Evolutionary conservation across 2,888 invertebrate species (phyloP), one percentile per base, ranked within the genome.

Genomic region (Drosophila demipolita): DNA sequence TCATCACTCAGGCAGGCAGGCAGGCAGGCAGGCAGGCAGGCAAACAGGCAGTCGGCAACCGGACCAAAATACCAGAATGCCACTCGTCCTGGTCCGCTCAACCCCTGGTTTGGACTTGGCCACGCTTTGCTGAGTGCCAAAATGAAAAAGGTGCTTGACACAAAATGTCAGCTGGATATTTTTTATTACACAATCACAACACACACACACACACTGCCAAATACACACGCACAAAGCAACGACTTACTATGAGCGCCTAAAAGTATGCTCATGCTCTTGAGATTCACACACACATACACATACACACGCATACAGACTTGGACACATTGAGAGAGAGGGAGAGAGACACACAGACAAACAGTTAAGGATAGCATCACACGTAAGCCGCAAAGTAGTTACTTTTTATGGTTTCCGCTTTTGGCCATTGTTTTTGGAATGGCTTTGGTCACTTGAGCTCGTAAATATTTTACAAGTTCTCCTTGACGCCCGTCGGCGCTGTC

Each of bases 131-230:
- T 68, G 86, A 83, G 90, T 89, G 90, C 77, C 83, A 85, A 88
- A 88, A 88, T 88, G 88, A 90, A 90, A 90, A 90, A 89, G 90
- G 85, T 87, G 83, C 90, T 90, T 90, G 90, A 90, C 90, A 90
- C 87, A 88, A 90, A 90, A 88, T 90, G 88, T 90, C 88, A 88
- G 87, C 87, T 89, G 88, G 87, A 88, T 83, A 90, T 85, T 88
- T 88, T 90, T 87, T 89, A 87, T 89, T 89, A 82, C 80, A 83
- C 87, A 87, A 89, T 83, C 85, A 86, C 89, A 80, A 81, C 85
- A 81, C 35, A 60, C 40, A 62, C 55, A 45, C 49, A 29, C 60
- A 45, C 54, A 49, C 38, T 49, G 29, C 1, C 60, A 50, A 29
- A 48, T 49, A 45, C 49, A 35, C 36, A 40, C 26, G 32, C 75